phyloP scores from a whole-genome alignment of 1,140 invertebrate species.

The Doryteuthis pealeii region DNA sequence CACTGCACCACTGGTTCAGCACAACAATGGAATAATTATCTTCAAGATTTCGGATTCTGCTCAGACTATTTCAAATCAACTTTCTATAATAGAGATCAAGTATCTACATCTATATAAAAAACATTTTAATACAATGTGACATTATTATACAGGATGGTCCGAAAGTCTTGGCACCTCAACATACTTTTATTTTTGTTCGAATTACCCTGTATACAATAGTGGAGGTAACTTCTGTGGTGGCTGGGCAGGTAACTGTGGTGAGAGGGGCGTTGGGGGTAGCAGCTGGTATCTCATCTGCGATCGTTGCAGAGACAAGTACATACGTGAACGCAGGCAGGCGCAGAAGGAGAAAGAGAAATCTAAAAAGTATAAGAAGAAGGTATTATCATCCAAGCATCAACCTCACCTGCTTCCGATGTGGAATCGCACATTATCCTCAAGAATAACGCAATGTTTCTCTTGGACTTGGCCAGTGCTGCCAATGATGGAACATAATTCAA shows the following conservation, averaged over 20 bases:
- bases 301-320: conserved; percentile 80
- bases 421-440: conserved; percentile 81
- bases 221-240: conserved; percentile 81
- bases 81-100: too few species aligned
- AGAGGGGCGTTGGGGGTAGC: conserved; percentile 78
- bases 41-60: too few species aligned
- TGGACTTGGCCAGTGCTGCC: conserved; percentile 82
- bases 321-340: conserved; percentile 65
- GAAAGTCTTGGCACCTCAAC: too few species aligned
- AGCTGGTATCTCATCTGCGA: conserved; percentile 93
- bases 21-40: too few species aligned
- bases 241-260: conserved; percentile 86
- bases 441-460: conserved; percentile 90
- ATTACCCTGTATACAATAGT: too few species aligned
- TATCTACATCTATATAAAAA: too few species aligned
- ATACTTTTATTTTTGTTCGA: too few species aligned
- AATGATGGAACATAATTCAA: too few species aligned
- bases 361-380: conserved; percentile 56
- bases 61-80: too few species aligned
- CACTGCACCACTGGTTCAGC: too few species aligned
- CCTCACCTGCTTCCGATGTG: conserved; percentile 46
- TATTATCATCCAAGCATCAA: conserved; percentile 40
- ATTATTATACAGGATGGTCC: too few species aligned
- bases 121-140: too few species aligned
- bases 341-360: conserved; percentile 57